Percentiles rank a stretch among this genome's conserved stretches.
These are phyloP conservation scores for Desmodus rotundus DNA, from an alignment of 2,113 vertebrate species.

Conservation along the genomic window DNA sequence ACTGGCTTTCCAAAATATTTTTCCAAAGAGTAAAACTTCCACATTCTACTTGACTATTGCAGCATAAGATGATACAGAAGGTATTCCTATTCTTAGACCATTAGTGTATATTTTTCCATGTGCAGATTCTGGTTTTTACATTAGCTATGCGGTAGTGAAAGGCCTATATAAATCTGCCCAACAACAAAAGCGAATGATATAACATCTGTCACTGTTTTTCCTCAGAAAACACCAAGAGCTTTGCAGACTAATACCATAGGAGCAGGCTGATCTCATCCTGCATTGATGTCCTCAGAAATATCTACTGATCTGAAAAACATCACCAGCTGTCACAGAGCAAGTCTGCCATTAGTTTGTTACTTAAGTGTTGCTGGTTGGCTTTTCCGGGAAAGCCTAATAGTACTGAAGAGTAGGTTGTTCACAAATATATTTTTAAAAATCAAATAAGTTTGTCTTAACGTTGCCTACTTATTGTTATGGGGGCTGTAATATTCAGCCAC, in stretches of 20 bases:
- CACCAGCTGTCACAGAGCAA: background rate
- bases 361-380: background rate
- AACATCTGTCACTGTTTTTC: slow-evolving; percentile 56
- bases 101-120: slow-evolving; percentile 18
- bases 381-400: background rate
- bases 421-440: background rate
- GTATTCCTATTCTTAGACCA: background rate
- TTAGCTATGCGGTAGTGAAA: background rate
- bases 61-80: background rate
- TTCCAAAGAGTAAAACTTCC: slow-evolving; percentile 25
- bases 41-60: background rate
- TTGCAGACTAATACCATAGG: background rate
- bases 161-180: slow-evolving; percentile 44
- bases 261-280: background rate
- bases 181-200: slow-evolving; percentile 33
- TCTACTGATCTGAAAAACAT: background rate
- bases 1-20: slow-evolving; percentile 29
- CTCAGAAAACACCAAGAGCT: slow-evolving; percentile 26
- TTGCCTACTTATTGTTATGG: background rate
- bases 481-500: background rate
- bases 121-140: slow-evolving; percentile 62
- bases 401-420: background rate
- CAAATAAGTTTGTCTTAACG: background rate
- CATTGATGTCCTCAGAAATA: slow-evolving; percentile 34
- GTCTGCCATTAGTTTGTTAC: background rate